These are phyloP conservation scores for Corapipo altera DNA, from an alignment of 2,113 vertebrate genomes.

Conservation along the genomic window DNA sequence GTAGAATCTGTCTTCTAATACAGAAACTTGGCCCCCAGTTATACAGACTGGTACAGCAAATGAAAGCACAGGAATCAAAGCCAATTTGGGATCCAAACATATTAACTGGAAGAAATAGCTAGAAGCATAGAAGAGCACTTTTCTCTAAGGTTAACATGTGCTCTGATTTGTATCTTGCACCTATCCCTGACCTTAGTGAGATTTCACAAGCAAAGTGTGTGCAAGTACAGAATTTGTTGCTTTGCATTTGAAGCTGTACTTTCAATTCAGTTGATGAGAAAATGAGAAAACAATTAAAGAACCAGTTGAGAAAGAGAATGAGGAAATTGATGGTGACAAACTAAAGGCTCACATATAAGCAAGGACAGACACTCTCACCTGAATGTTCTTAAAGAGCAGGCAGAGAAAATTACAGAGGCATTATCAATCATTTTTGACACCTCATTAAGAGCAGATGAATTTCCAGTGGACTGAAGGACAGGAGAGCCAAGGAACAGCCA, in stretches of 20 bases:
- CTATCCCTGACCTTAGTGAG: not conserved
- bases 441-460: conserved; percentile 34
- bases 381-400: conserved; percentile 30
- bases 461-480: conserved; percentile 44
- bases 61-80: conserved; percentile 3
- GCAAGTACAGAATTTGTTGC: not conserved
- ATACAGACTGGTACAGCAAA: not conserved
- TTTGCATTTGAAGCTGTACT: not conserved
- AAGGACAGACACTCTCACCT: conserved; percentile 26
- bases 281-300: not conserved
- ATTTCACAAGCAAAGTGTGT: not conserved
- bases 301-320: not conserved
- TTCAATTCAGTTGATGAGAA: not conserved
- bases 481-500: not conserved
- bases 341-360: not conserved
- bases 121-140: not conserved
- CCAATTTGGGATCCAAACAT: not conserved
- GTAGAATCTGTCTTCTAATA: not conserved
- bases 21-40: not conserved
- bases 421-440: conserved; percentile 60
- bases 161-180: not conserved
- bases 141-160: not conserved
- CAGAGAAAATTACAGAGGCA: not conserved
- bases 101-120: not conserved
- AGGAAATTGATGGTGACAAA: not conserved